Evolutionary conservation across 2,797 vertebrate genomes (phyloP).

Genomic region (Silurus aristotelis): DNA sequence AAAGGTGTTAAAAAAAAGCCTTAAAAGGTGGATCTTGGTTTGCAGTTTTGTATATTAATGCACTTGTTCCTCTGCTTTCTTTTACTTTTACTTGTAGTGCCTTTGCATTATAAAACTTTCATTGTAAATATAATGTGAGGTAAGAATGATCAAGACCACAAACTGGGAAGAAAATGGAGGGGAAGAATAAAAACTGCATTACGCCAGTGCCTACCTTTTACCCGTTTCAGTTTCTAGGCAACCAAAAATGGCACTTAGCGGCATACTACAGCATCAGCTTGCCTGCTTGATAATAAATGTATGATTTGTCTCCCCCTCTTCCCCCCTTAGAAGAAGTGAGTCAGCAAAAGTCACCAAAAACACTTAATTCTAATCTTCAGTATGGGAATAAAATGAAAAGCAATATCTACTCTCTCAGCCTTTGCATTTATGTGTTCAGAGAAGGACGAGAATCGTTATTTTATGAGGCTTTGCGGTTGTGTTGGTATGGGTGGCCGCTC

Average conservation of each 20-base stretch:
- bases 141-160: background rate
- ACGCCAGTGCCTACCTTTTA: background rate
- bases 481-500: slow-evolving; percentile 37
- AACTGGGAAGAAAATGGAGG: background rate
- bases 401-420: slow-evolving; percentile 26
- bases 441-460: slow-evolving; percentile 10
- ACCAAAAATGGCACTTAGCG: background rate
- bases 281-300: background rate
- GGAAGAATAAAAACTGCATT: background rate
- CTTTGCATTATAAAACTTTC: too few relatives aligned
- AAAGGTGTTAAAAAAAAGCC: too few relatives aligned
- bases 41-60: too few relatives aligned
- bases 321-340: background rate
- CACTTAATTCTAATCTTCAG: background rate
- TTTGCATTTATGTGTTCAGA: background rate
- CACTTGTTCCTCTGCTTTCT: too few relatives aligned
- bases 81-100: too few relatives aligned
- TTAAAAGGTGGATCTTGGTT: too few relatives aligned
- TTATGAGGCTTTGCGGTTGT: slow-evolving; percentile 27
- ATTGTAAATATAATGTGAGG: background rate
- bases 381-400: background rate
- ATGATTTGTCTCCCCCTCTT: background rate
- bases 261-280: background rate
- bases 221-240: slow-evolving; percentile 10
- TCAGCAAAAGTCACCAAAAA: slow-evolving; percentile 6